Percentiles rank a stretch among this genome's conserved stretches.
phyloP scores from a whole-genome alignment of 2,113 vertebrate species.

The Morone chrysops region DNA sequence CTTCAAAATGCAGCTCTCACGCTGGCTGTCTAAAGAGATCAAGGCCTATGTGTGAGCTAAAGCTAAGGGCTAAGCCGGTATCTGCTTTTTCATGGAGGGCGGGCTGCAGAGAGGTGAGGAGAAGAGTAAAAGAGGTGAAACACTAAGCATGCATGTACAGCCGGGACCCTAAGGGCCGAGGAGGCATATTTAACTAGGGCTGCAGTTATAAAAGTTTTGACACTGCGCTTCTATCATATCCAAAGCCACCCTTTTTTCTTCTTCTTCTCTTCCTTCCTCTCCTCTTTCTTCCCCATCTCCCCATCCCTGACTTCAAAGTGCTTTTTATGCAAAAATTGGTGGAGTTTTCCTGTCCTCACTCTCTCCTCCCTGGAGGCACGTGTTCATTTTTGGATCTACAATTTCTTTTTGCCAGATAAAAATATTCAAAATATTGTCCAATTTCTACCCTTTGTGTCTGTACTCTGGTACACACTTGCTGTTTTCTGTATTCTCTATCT shows the following conservation, averaged over 20 bases:
- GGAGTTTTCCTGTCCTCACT: constrained; percentile 82
- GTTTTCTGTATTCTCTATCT: background rate
- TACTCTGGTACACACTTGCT: background rate
- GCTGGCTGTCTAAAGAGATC: constrained; percentile 60
- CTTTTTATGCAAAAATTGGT: constrained; percentile 85
- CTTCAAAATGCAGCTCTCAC: constrained; percentile 60
- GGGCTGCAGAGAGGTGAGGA: constrained; percentile 43
- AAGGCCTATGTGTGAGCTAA: constrained; percentile 48
- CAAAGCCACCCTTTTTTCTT: constrained; percentile 26
- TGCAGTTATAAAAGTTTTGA: constrained; percentile 70
- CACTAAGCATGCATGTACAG: constrained; percentile 58
- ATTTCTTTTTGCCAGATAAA: constrained; percentile 53
- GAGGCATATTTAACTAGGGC: constrained; percentile 60
- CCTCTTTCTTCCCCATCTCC: constrained; percentile 30
- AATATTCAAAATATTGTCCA: background rate
- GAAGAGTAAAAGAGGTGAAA: constrained; percentile 53
- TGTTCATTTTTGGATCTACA: constrained; percentile 76
- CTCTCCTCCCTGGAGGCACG: constrained; percentile 80
- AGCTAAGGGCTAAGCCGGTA: constrained; percentile 43
- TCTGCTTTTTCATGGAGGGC: constrained; percentile 40
- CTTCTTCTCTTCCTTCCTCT: constrained; percentile 41
- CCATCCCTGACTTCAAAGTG: constrained; percentile 85
- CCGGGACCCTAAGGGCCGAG: constrained; percentile 38
- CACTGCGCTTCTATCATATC: constrained; percentile 64
- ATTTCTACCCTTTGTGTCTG: background rate